These are phyloP conservation scores for Sebastes melanostomus DNA, from an alignment of 2,797 vertebrate species.

Conservation along the genomic window DNA sequence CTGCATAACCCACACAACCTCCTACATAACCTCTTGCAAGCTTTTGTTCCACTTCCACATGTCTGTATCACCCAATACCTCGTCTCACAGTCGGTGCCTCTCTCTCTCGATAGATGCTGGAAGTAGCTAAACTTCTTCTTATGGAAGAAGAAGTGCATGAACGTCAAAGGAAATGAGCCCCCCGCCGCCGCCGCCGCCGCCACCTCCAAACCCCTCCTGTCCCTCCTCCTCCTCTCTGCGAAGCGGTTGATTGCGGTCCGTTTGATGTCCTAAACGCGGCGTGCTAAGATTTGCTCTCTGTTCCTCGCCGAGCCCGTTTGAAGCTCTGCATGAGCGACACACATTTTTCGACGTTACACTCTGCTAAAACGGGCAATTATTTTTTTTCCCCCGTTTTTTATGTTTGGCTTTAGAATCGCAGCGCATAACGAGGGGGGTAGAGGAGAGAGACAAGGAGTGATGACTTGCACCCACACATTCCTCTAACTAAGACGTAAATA, in stretches of 20 bases:
- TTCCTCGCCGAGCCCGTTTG: slow-evolving; percentile 77
- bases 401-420: slow-evolving; percentile 70
- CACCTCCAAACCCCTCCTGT: slow-evolving; percentile 38
- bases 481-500: slow-evolving; percentile 78
- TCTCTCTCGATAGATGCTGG: slow-evolving; percentile 55
- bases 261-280: slow-evolving; percentile 86
- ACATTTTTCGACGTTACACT: slow-evolving; percentile 80
- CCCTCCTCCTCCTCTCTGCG: slow-evolving; percentile 52
- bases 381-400: slow-evolving; percentile 67
- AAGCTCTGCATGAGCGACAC: slow-evolving; percentile 81
- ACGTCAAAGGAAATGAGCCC: slow-evolving; percentile 75
- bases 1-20: not conserved
- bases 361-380: slow-evolving; percentile 84
- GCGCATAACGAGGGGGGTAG: slow-evolving; percentile 61
- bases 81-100: slow-evolving; percentile 39
- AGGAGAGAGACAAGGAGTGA: slow-evolving; percentile 64
- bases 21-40: slow-evolving; percentile 5
- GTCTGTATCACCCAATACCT: slow-evolving; percentile 20
- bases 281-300: slow-evolving; percentile 84
- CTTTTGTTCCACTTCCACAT: slow-evolving; percentile 18
- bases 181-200: slow-evolving; percentile 49
- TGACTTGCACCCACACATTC: slow-evolving; percentile 76
- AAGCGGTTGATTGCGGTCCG: slow-evolving; percentile 80
- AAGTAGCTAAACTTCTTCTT: slow-evolving; percentile 74
- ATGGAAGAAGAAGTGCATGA: slow-evolving; percentile 66